Evolutionary conservation across 2,888 invertebrate genomes (phyloP).

Genomic region (Ectemnius cavifrons): DNA sequence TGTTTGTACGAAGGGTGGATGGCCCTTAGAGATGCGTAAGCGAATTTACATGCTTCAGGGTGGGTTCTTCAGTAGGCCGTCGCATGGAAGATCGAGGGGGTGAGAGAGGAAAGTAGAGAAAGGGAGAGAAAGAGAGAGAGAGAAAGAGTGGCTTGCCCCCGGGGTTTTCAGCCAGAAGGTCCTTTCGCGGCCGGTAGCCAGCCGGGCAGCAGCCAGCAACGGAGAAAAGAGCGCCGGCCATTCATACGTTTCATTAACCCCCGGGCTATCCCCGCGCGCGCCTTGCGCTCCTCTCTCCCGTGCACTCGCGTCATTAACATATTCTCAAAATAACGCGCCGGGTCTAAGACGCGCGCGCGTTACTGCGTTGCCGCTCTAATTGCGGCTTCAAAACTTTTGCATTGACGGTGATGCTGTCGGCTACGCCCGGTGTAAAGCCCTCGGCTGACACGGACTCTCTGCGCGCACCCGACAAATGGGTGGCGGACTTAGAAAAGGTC

Average conservation of each 20-base stretch:
- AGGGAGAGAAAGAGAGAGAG: too few species aligned
- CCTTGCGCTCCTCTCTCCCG: too few species aligned
- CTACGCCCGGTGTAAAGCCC: constrained; percentile 11
- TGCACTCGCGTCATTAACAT: constrained; percentile 51
- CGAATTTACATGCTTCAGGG: constrained; percentile 65
- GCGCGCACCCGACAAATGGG: not conserved
- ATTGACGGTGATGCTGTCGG: constrained; percentile 34
- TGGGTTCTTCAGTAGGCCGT: constrained; percentile 59
- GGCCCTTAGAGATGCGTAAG: constrained; percentile 65
- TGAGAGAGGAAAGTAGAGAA: not conserved
- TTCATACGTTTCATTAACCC: constrained; percentile 58
- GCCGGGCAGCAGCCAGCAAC: too few species aligned
- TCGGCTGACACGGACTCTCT: constrained; percentile 13
- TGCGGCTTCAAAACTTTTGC: constrained; percentile 54
- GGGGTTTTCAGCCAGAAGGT: constrained; percentile 61
- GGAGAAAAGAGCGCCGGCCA: constrained; percentile 35
- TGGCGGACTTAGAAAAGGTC: constrained; percentile 14
- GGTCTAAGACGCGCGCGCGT: constrained; percentile 46
- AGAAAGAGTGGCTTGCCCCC: constrained; percentile 15
- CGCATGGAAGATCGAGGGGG: constrained; percentile 58
- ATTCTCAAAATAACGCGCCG: constrained; percentile 51
- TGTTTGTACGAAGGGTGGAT: constrained; percentile 65
- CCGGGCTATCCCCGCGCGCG: constrained; percentile 7
- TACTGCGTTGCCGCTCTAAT: constrained; percentile 51
- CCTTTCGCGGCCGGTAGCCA: constrained; percentile 39